Conservation (phyloP, 2,113 vertebrate genomes). For the Cebus imitator region DNA sequence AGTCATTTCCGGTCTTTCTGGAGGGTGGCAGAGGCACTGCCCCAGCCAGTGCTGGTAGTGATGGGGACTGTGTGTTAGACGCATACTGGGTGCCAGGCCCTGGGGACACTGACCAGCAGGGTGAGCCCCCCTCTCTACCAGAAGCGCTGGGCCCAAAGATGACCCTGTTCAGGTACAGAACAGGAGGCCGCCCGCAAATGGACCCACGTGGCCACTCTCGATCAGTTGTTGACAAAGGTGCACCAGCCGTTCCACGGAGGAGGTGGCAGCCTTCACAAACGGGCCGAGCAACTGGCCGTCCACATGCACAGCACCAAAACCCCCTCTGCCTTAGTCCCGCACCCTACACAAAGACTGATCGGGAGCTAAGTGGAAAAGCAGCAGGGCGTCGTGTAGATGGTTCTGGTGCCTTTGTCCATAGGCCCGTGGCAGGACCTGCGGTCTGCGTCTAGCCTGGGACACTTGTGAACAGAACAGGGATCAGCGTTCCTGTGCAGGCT, state of each 20-base stretch:
- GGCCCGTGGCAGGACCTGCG: rapidly evolving
- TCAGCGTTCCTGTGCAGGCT: not conserved
- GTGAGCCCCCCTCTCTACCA: not conserved
- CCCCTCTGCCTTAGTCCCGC: rapidly evolving
- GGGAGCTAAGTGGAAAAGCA: rapidly evolving
- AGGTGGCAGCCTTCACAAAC: rapidly evolving
- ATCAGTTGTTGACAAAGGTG: rapidly evolving
- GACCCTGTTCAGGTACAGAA: no score
- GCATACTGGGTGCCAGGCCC: not conserved
- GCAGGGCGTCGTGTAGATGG: rapidly evolving
- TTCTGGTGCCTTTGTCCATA: rapidly evolving
- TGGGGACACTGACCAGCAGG: not conserved
- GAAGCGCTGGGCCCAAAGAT: no score
- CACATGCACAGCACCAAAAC: rapidly evolving
- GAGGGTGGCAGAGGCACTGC: not conserved
- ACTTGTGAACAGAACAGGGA: rapidly evolving
- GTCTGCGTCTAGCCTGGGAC: not conserved
- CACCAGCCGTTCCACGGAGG: rapidly evolving
- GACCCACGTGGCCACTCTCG: rapidly evolving
- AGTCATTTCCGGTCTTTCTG: not conserved
- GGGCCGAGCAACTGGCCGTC: rapidly evolving
- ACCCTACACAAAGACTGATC: rapidly evolving
- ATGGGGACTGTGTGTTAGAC: not conserved
- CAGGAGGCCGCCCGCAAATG: not conserved
- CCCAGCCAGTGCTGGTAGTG: not conserved